These are phyloP conservation scores for Glaucopsyche alexis DNA, from an alignment of 2,888 invertebrate genomes.

Conservation along the genomic window DNA sequence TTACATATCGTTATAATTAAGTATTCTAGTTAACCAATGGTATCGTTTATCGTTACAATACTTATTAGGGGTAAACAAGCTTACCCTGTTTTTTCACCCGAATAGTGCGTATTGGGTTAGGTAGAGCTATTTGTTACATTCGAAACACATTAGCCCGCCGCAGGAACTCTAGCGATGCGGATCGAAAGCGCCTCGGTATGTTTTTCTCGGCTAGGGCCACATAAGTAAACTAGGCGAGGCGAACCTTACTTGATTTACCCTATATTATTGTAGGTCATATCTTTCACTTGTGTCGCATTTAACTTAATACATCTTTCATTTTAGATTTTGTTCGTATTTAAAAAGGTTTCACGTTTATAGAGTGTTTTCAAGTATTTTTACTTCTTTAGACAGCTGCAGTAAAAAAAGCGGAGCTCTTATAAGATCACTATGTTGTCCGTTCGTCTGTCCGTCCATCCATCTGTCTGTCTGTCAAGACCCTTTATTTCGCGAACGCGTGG, in stretches of 20 bases:
- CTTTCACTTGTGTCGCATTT: constrained; percentile 5
- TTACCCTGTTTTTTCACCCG: not conserved
- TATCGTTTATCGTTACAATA: not conserved
- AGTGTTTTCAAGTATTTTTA: no score
- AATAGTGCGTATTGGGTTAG: not conserved
- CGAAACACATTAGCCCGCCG: not conserved
- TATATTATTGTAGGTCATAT: constrained; percentile 32
- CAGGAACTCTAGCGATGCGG: constrained; percentile 59
- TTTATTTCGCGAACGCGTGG: no score
- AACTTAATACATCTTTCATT: not conserved
- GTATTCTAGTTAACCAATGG: no score
- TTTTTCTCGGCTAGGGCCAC: constrained; percentile 60
- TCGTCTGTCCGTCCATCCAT: no score
- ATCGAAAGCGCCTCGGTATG: constrained; percentile 70
- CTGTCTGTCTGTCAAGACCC: no score
- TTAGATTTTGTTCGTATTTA: no score
- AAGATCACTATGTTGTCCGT: no score
- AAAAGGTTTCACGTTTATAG: no score
- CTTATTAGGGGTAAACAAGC: no score
- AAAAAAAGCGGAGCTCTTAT: no score
- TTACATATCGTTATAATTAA: no score
- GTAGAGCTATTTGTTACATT: constrained; percentile 5
- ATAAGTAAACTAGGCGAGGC: constrained; percentile 45
- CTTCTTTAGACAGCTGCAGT: no score
- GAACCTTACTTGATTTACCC: constrained; percentile 40